Conservation (phyloP, 2,797 vertebrate genomes). For the Mallotus villosus region DNA sequence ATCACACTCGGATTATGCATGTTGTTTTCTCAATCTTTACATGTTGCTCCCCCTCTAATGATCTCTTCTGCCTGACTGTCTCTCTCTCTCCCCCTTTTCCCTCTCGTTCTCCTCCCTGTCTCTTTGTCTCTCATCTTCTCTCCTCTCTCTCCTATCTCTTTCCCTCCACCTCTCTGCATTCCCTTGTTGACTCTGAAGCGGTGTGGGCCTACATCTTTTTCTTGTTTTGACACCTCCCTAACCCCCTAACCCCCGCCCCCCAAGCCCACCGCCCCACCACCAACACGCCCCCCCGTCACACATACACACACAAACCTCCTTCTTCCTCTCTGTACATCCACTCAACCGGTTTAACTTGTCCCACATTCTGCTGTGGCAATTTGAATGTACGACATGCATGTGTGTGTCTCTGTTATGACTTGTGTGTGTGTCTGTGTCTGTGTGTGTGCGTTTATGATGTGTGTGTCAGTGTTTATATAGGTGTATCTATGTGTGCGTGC, state of each 20-base stretch:
- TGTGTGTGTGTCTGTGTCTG: neutral
- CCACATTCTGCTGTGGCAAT: slow-evolving; percentile 14
- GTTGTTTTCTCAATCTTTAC: no score
- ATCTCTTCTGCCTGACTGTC: slow-evolving; percentile 1
- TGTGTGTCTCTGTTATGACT: slow-evolving; percentile 10
- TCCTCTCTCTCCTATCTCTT: neutral
- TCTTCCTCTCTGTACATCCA: neutral
- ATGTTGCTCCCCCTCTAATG: neutral
- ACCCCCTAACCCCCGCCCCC: neutral
- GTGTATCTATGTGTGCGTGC: neutral
- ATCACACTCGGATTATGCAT: no score
- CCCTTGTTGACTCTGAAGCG: neutral
- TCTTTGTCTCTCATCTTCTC: neutral
- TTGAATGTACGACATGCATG: neutral
- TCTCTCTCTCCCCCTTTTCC: slow-evolving; percentile 39
- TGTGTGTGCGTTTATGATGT: slow-evolving; percentile 2
- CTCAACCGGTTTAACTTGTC: slow-evolving; percentile 25
- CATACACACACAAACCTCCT: neutral
- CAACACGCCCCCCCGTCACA: neutral
- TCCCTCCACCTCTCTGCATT: neutral
- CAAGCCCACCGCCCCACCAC: no score
- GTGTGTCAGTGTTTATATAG: slow-evolving; percentile 4
- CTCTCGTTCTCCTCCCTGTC: slow-evolving; percentile 20
- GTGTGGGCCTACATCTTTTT: neutral
- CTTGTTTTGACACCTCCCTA: neutral